Conservation (phyloP, 2,888 invertebrate genomes). For the Lycia hirtaria region DNA sequence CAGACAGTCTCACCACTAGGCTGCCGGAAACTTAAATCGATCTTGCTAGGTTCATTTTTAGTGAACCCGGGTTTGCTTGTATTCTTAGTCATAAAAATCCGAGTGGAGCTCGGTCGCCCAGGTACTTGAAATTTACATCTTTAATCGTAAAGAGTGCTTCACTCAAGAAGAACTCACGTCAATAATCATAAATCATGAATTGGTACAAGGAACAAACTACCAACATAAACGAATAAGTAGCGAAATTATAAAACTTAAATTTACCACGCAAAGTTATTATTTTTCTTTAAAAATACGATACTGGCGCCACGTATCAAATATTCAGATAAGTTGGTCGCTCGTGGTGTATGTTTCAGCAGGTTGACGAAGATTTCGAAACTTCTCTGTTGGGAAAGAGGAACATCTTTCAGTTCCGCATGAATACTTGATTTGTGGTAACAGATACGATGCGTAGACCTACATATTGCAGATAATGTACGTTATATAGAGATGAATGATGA, state of each 20-base stretch:
- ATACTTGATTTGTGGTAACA: conserved; percentile 3
- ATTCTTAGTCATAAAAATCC: too few relatives aligned
- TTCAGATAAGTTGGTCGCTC: background rate
- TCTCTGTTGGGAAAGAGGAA: conserved; percentile 1
- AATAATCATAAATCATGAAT: conserved; percentile 51
- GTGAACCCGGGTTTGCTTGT: too few relatives aligned
- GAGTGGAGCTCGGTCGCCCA: too few relatives aligned
- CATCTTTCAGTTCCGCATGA: conserved; percentile 7
- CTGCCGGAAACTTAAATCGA: too few relatives aligned
- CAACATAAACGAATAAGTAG: background rate
- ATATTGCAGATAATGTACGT: background rate
- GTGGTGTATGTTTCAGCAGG: conserved; percentile 7
- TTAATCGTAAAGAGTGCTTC: conserved; percentile 42
- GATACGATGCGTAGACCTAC: background rate
- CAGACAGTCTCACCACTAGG: too few relatives aligned
- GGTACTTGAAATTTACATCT: conserved; percentile 35
- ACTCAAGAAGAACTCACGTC: conserved; percentile 46
- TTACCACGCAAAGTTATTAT: background rate
- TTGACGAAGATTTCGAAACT: conserved; percentile 11
- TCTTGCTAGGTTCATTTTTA: too few relatives aligned
- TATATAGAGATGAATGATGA: background rate
- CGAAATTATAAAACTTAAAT: background rate
- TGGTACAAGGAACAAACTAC: background rate
- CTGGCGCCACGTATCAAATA: background rate
- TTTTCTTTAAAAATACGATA: background rate